Percentiles rank a stretch among this genome's conserved stretches.
Evolutionary conservation across 2,888 invertebrate species (phyloP).

Genomic region (Linnaemya tessellans): DNA sequence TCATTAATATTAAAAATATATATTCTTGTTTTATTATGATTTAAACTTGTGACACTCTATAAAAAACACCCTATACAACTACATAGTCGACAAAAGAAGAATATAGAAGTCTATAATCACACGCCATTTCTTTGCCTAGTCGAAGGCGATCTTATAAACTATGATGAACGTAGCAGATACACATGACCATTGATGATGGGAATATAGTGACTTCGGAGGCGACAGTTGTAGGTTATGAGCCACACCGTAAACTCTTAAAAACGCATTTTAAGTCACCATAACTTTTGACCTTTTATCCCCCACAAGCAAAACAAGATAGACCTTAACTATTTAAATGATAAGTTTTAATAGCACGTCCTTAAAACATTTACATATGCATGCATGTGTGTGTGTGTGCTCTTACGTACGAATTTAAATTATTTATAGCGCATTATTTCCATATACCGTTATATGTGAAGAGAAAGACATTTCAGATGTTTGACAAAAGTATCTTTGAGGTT

Average conservation of each 20-base stretch:
- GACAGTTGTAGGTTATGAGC: constrained; percentile 11
- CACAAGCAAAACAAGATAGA: constrained; percentile 1
- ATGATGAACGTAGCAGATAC: too few species aligned
- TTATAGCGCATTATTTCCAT: not conserved
- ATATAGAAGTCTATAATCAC: too few species aligned
- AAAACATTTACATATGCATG: not conserved
- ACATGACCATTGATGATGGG: too few species aligned
- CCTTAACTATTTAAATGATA: constrained; percentile 32
- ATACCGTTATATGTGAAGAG: not conserved
- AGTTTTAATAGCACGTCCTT: constrained; percentile 31
- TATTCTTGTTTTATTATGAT: too few species aligned
- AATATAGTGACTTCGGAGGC: too few species aligned
- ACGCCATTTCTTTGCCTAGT: too few species aligned
- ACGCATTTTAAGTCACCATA: constrained; percentile 12
- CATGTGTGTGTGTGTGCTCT: not conserved
- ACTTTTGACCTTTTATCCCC: constrained; percentile 26
- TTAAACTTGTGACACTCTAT: too few species aligned
- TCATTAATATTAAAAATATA: too few species aligned
- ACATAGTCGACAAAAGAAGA: too few species aligned
- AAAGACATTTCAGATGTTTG: constrained; percentile 51
- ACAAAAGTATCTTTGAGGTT: constrained; percentile 64
- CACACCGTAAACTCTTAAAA: not conserved
- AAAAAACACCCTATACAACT: too few species aligned
- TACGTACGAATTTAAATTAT: constrained; percentile 4
- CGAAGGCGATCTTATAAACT: too few species aligned